These are phyloP conservation scores for Nycteola revayana DNA, from an alignment of 2,888 invertebrate genomes.

Conservation along the genomic window DNA sequence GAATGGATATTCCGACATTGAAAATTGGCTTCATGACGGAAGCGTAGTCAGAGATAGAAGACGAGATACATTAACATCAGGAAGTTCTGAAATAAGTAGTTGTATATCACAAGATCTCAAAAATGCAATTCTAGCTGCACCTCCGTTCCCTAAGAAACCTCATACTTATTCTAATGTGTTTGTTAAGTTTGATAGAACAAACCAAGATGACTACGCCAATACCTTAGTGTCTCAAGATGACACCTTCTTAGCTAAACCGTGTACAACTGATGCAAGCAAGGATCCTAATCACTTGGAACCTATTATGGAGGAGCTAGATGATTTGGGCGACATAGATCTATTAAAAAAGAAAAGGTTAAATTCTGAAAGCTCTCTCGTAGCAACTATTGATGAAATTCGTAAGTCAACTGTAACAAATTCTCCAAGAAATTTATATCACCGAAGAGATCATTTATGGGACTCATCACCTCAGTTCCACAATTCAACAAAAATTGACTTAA, in stretches of 20 bases:
- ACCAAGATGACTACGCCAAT: slow-evolving; percentile 78
- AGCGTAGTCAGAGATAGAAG: slow-evolving; percentile 83
- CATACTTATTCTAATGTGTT: slow-evolving; percentile 75
- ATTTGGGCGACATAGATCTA: slow-evolving; percentile 68
- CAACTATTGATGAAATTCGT: slow-evolving; percentile 84
- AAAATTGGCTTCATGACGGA: slow-evolving; percentile 84
- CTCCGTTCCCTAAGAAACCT: slow-evolving; percentile 66
- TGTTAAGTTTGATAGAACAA: slow-evolving; percentile 66
- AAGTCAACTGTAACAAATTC: slow-evolving; percentile 81
- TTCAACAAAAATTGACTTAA: slow-evolving; percentile 59
- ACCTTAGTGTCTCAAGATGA: slow-evolving; percentile 76
- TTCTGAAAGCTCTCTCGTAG: slow-evolving; percentile 83
- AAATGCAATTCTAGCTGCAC: slow-evolving; percentile 68
- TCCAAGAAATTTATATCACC: slow-evolving; percentile 79
- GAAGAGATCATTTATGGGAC: slow-evolving; percentile 76
- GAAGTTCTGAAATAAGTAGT: slow-evolving; percentile 80
- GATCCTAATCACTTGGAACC: slow-evolving; percentile 80
- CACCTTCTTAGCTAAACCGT: slow-evolving; percentile 80
- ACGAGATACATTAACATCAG: slow-evolving; percentile 80
- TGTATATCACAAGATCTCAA: slow-evolving; percentile 72
- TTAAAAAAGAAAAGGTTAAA: slow-evolving; percentile 66
- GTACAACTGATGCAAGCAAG: slow-evolving; percentile 73
- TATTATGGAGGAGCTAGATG: slow-evolving; percentile 81
- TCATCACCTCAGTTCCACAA: slow-evolving; percentile 59
- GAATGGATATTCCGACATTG: slow-evolving; percentile 85